Conservation (phyloP, 1,140 invertebrate species). For the Chrysomallon squamiferum region DNA sequence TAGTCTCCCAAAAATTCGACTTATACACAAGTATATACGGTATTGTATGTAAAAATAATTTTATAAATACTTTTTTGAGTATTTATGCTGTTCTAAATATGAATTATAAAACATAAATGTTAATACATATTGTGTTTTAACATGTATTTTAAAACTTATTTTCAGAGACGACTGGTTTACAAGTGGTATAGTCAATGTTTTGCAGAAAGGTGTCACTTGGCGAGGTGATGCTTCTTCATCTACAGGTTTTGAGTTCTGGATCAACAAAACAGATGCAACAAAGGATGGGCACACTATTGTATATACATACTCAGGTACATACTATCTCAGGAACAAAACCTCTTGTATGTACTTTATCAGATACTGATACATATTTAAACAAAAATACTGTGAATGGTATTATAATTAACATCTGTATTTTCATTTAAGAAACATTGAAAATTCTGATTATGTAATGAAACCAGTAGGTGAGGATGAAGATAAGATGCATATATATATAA, state of each 20-base stretch:
- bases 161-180: slow-evolving; percentile 33
- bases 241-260: slow-evolving; percentile 10
- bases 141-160: no score
- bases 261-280: background rate
- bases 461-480: background rate
- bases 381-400: background rate
- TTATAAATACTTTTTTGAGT: no score
- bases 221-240: slow-evolving; percentile 9
- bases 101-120: no score
- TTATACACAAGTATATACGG: no score
- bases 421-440: background rate
- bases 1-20: no score
- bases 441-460: background rate
- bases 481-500: background rate
- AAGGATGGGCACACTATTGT: slow-evolving; percentile 9
- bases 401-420: background rate
- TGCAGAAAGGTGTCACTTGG: slow-evolving; percentile 5
- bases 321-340: no score
- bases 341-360: background rate
- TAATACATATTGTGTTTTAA: no score
- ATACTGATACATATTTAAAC: background rate
- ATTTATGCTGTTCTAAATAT: no score
- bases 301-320: slow-evolving; percentile 14
- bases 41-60: no score
- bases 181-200: slow-evolving; percentile 16